Base-by-base conservation (phyloP, 2,888 invertebrate genomes). In the Sympetrum striolatum region DNA sequence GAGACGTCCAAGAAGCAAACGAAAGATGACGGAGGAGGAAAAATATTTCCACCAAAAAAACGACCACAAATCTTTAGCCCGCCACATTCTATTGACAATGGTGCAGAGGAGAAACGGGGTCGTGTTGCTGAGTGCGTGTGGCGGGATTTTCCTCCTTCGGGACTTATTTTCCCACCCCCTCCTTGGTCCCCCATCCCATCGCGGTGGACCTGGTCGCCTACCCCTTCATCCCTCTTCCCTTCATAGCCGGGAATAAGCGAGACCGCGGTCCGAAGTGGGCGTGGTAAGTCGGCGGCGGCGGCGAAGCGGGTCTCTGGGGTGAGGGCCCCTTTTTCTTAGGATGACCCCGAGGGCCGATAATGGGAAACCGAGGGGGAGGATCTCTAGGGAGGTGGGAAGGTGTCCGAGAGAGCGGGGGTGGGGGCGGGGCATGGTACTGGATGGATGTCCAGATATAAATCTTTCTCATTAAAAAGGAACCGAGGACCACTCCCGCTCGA, bases 401-500 rank as follows among this genome's bases (percentile, higher is more conserved):
- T 73, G 73, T 73, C 73, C 73, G 31, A 73, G 58, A 25, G 35
- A 81, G 58, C 53, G 82, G 86, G 86, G 58, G 86, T 25, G 53
- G 86, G 86, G 86, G 86, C 86, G 86, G 18, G 86, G 86, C 64
- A 10, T 22, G 37, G 86, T 60, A 35, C 86, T 86, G 86, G 86
- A 86, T 86, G 86, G 37, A 86, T 86, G 60, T 86, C 86, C 60
- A 86, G 86, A 86, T 86, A 86, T 86, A 86, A 86, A 86, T 86
- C 86, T 86, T 86, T 86, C 86, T 86, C 86, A 86, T 86, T 86
- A 86, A 64, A 86, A 86, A 60, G 86, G 86, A 39, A 86, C 86
- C 60, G 37, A 37, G 48, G 60, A 10, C 60, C 86, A 86, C 86
- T 86, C 82, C 82, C 58, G 25, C 53, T 15, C 64, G n/a, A 86